Base-by-base conservation (phyloP, 2,113 vertebrate species). In the Ginglymostoma cirratum region DNA sequence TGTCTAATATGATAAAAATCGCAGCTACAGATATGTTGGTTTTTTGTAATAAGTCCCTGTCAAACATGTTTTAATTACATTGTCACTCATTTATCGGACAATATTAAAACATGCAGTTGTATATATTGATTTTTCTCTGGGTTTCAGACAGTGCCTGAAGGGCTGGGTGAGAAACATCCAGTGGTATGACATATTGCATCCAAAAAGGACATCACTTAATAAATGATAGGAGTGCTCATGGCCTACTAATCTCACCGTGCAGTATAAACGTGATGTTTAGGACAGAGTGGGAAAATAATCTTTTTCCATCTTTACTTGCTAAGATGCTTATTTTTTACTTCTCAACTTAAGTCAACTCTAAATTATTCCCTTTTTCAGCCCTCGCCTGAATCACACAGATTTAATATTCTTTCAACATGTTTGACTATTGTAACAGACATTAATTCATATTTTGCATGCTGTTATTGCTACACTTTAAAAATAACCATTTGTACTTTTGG, bases 121-220 rank as follows among this genome's bases (percentile, higher is more conserved):
- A 95, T 6, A 48, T 95, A 95, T 95, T 95, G 67, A 95, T 72
- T 95, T 95, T 95, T 95, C 93, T 52, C 27, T 72, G 67, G 23
- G 67, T 95, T 95, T 95, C 67, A 72, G 67, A 30, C 93, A 66
- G 67, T 17, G 93, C 67, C 93, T 48, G 67, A 72, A 34, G 93
- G 67, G 45, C 42, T 95, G 93, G 67, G 93, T 72, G 67, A 42
- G 67, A 95, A 95, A 72, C 19, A 94, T 24, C 61, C 66, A 24
- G 19, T 94, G 90, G 34, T 70, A 48, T 48, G 67, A 17, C 42
- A 95, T 48, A 72, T 72, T 95, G 67, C 66, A 52, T 72, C 23
- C 67, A 95, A 67, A 72, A 95, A 72, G 72, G 23, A 95, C 67
- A 72, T 69, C 38, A 72, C 67, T 95, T 95, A 72, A 95, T 95